Evolutionary conservation across 2,888 invertebrate genomes (phyloP), one percentile per base, ranked within the genome.

Genomic region (Synanthedon andrenaeformis): DNA sequence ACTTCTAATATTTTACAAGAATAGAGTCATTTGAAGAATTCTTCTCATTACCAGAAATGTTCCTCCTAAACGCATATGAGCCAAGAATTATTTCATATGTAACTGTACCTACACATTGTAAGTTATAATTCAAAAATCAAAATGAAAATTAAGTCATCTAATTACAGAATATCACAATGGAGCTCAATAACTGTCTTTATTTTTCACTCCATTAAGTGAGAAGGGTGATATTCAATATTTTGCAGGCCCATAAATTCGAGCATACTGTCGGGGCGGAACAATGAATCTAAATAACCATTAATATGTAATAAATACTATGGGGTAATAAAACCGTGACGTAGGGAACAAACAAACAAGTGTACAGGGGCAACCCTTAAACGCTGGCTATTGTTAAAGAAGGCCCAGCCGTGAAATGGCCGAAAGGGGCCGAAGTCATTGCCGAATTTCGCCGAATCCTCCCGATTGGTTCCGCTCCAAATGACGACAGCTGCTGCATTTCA

Each of bases 281-380:
- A 87, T 86, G 85, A 84, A 82, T 82, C 85, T 78, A 85, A 87
- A 87, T 87, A 87, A 87, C 87, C 85, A 87, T 87, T 87, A 87
- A 87, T 87, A 87, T 84, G 86, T 85, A 86, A 87, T 87, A 87
- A 87, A 87, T 87, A 85, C 83, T 82, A 81, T 79, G 78, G 87
- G 82, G 85, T 71, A 81, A 82, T 82, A 85, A 82, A 80, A 70
- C 74, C 74, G 72, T 80, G 76, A 75, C 62, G 71, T 67, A 72
- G 83, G 84, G 86, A 72, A 77, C 82, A 84, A 85, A 85, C 81
- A 86, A 86, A 86, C 87, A 87, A 87, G 86, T 85, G 85, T 74
- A 79, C 67, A 55, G 67, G 61, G 71, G 71, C 74, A 78, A 81
- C 82, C 82, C 80, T 78, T 79, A 78, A 80, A 80, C 72, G 72